A percentile compares a stretch with the other conserved stretches of the same genome.
Evolutionary conservation across 1,140 invertebrate genomes (phyloP).

Genomic region (Augochlora pura): DNA sequence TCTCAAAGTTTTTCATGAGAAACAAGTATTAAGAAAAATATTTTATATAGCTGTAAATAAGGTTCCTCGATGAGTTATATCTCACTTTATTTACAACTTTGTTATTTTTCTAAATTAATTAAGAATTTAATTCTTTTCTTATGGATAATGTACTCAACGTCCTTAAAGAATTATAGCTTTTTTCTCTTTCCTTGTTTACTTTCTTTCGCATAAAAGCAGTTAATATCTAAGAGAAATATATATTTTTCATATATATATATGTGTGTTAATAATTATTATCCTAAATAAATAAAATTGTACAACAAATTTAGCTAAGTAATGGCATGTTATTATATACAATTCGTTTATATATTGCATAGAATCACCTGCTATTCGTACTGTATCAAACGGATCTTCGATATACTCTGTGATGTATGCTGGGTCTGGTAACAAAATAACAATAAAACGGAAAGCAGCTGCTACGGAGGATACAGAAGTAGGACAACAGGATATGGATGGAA

Average conservation of each 20-base stretch:
- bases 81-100: not conserved
- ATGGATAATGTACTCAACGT: not conserved
- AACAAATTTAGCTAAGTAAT: not conserved
- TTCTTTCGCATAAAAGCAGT: not conserved
- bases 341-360: conserved; percentile 41
- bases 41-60: not conserved
- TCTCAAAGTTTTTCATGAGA: not conserved
- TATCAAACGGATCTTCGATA: conserved; percentile 86
- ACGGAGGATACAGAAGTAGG: conserved; percentile 67
- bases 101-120: not conserved
- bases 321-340: conserved; percentile 13
- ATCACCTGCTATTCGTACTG: conserved; percentile 80
- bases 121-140: not conserved
- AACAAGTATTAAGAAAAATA: not conserved
- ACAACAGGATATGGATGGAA: conserved; percentile 70
- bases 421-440: conserved; percentile 90
- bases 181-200: not conserved
- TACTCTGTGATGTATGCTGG: conserved; percentile 90
- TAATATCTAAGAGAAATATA: not conserved
- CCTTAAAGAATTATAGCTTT: not conserved
- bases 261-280: no score
- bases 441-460: conserved; percentile 87
- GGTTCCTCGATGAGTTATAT: not conserved
- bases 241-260: not conserved
- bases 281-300: not conserved